These are phyloP conservation scores for Pagetopsis macropterus DNA, from an alignment of 2,797 vertebrate genomes.

Conservation along the genomic window DNA sequence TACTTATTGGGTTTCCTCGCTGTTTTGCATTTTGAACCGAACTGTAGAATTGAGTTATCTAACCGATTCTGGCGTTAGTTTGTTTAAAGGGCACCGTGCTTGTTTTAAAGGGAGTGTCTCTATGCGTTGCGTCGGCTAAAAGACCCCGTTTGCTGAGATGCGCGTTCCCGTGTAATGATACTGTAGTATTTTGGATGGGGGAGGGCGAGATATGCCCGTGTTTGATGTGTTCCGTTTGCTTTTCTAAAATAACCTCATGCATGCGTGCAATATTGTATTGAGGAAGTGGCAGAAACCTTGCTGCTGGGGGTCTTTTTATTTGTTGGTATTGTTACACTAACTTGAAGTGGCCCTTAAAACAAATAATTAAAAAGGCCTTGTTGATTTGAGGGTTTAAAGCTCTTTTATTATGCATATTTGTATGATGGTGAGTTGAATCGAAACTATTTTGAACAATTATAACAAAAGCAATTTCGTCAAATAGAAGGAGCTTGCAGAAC, in stretches of 20 bases:
- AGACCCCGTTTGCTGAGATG: conserved; percentile 58
- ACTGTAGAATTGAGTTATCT: conserved; percentile 23
- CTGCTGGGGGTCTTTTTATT: conserved; percentile 29
- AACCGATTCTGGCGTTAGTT: conserved; percentile 53
- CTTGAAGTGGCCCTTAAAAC: conserved; percentile 1
- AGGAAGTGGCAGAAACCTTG: conserved; percentile 68
- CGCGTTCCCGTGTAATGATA: conserved; percentile 74
- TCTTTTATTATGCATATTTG: background rate
- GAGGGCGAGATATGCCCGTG: conserved; percentile 52
- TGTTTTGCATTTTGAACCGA: background rate
- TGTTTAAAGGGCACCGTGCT: conserved; percentile 79
- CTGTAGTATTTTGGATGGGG: conserved; percentile 79
- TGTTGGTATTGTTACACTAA: conserved; percentile 14
- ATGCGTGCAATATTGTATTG: conserved; percentile 63
- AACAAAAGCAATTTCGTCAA: background rate
- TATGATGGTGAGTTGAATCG: background rate
- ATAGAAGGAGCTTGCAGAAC: background rate
- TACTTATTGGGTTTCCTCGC: background rate
- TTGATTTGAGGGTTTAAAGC: background rate
- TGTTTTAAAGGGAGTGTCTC: conserved; percentile 81
- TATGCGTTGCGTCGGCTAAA: conserved; percentile 71
- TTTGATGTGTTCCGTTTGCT: conserved; percentile 59
- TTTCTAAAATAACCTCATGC: conserved; percentile 50
- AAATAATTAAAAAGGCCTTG: background rate
- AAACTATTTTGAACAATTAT: background rate